phyloP scores from a whole-genome alignment of 1,140 invertebrate genomes.

The Musca domestica region DNA sequence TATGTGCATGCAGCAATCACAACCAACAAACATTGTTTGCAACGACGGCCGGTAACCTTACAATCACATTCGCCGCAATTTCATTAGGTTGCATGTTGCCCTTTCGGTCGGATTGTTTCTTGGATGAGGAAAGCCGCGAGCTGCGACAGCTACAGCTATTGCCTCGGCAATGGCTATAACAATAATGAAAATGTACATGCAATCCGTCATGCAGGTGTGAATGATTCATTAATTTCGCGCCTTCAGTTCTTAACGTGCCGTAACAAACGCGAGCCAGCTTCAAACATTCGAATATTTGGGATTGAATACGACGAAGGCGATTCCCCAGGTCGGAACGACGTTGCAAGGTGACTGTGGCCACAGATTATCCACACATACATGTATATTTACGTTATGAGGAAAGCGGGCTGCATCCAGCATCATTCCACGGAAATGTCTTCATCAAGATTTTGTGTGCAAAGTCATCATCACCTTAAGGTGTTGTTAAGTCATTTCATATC shows the following conservation, averaged over 20 bases:
- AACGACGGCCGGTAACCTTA: neutral
- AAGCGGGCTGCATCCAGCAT: no score
- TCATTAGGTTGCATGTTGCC: no score
- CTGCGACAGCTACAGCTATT: neutral
- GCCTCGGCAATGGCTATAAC: neutral
- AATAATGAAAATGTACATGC: slow-evolving; percentile 39
- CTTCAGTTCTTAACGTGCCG: slow-evolving; percentile 34
- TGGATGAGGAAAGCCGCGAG: neutral
- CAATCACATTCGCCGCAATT: neutral
- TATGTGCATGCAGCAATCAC: neutral
- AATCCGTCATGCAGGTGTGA: slow-evolving; percentile 54
- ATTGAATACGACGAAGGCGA: neutral
- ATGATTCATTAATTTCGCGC: slow-evolving; percentile 54
- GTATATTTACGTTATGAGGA: no score
- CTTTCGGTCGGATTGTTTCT: no score
- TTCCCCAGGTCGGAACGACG: no score
- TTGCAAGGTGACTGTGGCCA: neutral
- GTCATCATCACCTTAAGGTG: slow-evolving; percentile 13
- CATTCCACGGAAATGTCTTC: slow-evolving; percentile 9
- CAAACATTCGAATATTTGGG: slow-evolving; percentile 6
- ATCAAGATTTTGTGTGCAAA: neutral
- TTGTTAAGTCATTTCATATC: no score
- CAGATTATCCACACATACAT: neutral
- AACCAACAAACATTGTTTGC: neutral
- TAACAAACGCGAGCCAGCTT: slow-evolving; percentile 7